A percentile compares a stretch with the other conserved stretches of the same genome.
phyloP scores from a whole-genome alignment of 2,113 vertebrate species.

The Dasypus novemcinctus region DNA sequence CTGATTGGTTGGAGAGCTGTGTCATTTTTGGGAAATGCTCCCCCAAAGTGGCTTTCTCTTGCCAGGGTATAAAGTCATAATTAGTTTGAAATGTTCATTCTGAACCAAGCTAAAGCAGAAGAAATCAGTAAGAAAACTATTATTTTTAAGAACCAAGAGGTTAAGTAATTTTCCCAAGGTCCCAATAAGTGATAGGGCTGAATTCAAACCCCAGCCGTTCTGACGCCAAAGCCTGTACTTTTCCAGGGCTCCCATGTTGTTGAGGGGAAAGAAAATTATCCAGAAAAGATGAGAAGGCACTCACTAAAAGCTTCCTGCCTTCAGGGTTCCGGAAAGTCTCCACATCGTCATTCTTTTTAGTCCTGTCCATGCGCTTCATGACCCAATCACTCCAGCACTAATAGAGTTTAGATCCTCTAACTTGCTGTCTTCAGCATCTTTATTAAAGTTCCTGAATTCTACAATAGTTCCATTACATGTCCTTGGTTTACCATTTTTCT shows the following conservation, averaged over 20 bases:
- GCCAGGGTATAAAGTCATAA: background rate
- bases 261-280: background rate
- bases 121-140: constrained; percentile 8
- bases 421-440: background rate
- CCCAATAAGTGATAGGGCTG: background rate
- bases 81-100: constrained; percentile 18
- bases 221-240: background rate
- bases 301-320: constrained; percentile 27
- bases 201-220: constrained; percentile 15
- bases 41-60: background rate
- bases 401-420: background rate
- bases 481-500: background rate
- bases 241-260: background rate
- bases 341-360: background rate
- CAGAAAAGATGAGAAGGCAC: background rate
- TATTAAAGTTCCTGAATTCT: background rate
- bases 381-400: background rate
- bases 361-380: background rate
- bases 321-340: background rate
- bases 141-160: constrained; percentile 40
- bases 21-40: background rate
- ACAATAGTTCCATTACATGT: background rate
- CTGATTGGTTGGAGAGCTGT: background rate
- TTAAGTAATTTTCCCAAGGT: background rate
- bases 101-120: constrained; percentile 4